phyloP scores from a whole-genome alignment of 2,113 vertebrate species.

The Mustela nigripes region DNA sequence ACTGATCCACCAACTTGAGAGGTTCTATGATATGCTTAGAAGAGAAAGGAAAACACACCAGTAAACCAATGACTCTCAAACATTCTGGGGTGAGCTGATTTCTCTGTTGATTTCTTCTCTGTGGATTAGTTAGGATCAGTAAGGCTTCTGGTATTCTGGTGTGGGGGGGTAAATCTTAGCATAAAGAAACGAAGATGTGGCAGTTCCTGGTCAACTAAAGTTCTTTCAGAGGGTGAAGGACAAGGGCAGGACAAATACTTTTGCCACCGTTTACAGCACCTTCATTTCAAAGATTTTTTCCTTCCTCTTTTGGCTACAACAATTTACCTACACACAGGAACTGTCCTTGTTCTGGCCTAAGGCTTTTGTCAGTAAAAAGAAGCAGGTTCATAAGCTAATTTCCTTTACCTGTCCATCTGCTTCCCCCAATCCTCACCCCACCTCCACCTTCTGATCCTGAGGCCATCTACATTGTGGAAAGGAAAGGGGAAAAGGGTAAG shows the following conservation, averaged over 20 bases:
- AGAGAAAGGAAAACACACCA: neutral
- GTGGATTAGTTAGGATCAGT: neutral
- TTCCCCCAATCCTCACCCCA: neutral
- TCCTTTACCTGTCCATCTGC: neutral
- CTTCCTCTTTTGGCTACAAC: neutral
- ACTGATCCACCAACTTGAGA: neutral
- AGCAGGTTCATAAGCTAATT: neutral
- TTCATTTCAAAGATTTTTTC: neutral
- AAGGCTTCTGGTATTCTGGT: neutral
- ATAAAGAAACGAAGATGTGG: neutral
- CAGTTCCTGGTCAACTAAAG: neutral
- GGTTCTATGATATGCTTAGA: neutral
- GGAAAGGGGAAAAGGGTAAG: neutral
- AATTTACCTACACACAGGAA: neutral
- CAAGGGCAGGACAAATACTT: neutral
- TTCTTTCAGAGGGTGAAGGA: neutral
- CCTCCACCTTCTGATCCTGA: neutral
- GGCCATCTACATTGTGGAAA: neutral
- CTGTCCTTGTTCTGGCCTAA: neutral
- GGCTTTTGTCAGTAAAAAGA: neutral
- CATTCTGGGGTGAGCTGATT: neutral
- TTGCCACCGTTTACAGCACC: neutral
- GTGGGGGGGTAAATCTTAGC: neutral
- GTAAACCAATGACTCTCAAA: neutral
- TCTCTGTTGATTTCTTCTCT: neutral